Evolutionary conservation across 1,140 invertebrate species (phyloP), one percentile per base, ranked within the genome.

Genomic region (Pseudomyrmex gracilis): DNA sequence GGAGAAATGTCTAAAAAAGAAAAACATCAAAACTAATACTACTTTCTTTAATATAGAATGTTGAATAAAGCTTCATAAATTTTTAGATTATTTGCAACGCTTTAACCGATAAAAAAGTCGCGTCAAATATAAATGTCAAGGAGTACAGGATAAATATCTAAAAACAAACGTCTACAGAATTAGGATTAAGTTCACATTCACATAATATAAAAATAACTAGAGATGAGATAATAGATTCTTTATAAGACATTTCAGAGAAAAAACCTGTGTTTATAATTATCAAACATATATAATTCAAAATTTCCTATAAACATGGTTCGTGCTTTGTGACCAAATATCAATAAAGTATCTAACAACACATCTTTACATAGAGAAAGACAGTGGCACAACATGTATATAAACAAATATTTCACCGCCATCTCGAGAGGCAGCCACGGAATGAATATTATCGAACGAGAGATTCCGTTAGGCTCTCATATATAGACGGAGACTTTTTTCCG

Each of bases 351-450:
- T 71, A 12, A 55, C 12, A 7, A 55, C 5, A 8, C 13, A 55
- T 53, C 12, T 0, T 34, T 20, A 20, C 12, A 10, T 2, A 71
- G 45, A 84, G 7, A 84, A 15, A 68, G 22, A 80, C n/a, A 58
- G 63, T 80, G 57, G 61, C 2, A 45, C 1, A 61, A 51, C 63
- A 86, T 86, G 58, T 80, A 64, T 76, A 45, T 47, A 66, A 76
- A 76, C 12, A 64, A n/a, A 12, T 4, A 66, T 49, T 66, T 76
- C 63, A 60, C 73, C 20, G 49, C 4, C 51, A 20, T 15, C 34
- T 34, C 20, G 63, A 67, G 15, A 24, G 15, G 47, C 74, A 78
- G 47, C 63, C 47, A 43, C 63, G 47, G 34, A 24, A 55, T 45
- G 17, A 61, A 78, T 67, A 10, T 12, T 78, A 68, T 78, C 74